Evolutionary conservation across 2,113 vertebrate genomes (phyloP), one percentile per base, ranked within the genome.

Genomic region (Lampris megalopsis): DNA sequence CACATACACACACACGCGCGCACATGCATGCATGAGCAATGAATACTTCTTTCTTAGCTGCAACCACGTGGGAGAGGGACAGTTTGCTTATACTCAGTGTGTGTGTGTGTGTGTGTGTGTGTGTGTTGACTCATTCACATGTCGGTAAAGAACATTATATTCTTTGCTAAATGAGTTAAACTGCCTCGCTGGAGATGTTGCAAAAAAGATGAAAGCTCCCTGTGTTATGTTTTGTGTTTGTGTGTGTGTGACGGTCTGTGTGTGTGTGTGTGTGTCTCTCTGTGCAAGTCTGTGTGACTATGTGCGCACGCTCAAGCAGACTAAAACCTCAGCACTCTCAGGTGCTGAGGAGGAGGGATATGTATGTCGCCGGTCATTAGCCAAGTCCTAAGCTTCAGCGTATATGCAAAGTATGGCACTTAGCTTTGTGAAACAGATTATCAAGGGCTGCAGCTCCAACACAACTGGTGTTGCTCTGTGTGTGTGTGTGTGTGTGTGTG

Each of bases 141-240:
- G 86, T 90, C 84, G 92, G 90, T 86, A 92, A 94, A 93, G 92
- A 91, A 91, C 87, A 89, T 92, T 81, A 91, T 92, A 89, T 92
- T 92, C 88, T 92, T 93, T 90, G 81, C 92, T 94, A 94, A 94
- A 93, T 93, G 86, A 88, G 92, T 91, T 91, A 88, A 93, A 91
- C 87, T 87, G 85, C 81, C 89, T 87, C 85, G 83, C 71, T 71
- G 86, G 87, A 88, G 86, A 85, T 75, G 80, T 87, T 73, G 76
- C 69, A 61, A 52, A 69, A 24, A 83, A 83, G 83, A 83, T 90
- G 87, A 90, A 91, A 91, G 87, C 72, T 52, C 66, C 82, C 71
- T 75, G 73, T 89, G 85, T 88, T 24, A 61, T 80, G 62, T 89
- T 84, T 86, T 84, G 68, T 70, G 71, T 87, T 64, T 73, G 49